These are phyloP conservation scores for Brassicogethes aeneus DNA, from an alignment of 2,888 invertebrate genomes.

Conservation along the genomic window DNA sequence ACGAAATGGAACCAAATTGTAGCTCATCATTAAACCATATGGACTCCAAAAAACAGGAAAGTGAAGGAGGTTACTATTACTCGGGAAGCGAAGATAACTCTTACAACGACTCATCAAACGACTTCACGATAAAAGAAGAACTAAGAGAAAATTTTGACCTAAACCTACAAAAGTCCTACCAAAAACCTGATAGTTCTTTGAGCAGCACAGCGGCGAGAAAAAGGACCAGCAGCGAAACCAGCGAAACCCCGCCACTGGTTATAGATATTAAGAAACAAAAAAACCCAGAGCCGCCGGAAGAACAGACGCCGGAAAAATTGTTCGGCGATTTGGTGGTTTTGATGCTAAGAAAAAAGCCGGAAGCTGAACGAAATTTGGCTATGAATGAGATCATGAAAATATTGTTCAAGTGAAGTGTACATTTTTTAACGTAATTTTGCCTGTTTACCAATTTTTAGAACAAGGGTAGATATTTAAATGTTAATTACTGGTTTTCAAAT, in stretches of 20 bases:
- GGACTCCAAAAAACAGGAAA: background rate
- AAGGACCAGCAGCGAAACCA: slow-evolving; percentile 14
- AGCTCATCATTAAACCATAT: background rate
- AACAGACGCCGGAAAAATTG: slow-evolving; percentile 26
- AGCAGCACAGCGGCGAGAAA: slow-evolving; percentile 11
- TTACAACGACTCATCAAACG: slow-evolving; percentile 21
- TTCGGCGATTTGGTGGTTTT: slow-evolving; percentile 30
- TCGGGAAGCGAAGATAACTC: slow-evolving; percentile 18
- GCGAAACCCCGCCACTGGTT: slow-evolving; percentile 4
- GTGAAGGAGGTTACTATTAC: slow-evolving; percentile 8
- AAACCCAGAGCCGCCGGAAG: slow-evolving; percentile 8
- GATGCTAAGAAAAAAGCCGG: slow-evolving; percentile 26
- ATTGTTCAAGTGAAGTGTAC: slow-evolving; percentile 21
- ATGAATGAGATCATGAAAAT: slow-evolving; percentile 33
- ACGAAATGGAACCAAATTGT: slow-evolving; percentile 7
- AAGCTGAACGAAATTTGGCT: slow-evolving; percentile 25
- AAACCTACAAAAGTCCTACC: background rate
- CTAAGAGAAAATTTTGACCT: background rate
- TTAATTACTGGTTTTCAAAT: too few relatives aligned
- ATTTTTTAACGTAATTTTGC: slow-evolving; percentile 1
- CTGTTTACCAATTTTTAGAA: background rate
- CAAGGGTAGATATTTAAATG: too few relatives aligned
- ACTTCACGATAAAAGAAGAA: slow-evolving; percentile 21
- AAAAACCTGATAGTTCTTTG: background rate
- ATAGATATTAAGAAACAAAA: too few relatives aligned